phyloP scores from a whole-genome alignment of 2,888 invertebrate species.

The Proisotoma minuta region DNA sequence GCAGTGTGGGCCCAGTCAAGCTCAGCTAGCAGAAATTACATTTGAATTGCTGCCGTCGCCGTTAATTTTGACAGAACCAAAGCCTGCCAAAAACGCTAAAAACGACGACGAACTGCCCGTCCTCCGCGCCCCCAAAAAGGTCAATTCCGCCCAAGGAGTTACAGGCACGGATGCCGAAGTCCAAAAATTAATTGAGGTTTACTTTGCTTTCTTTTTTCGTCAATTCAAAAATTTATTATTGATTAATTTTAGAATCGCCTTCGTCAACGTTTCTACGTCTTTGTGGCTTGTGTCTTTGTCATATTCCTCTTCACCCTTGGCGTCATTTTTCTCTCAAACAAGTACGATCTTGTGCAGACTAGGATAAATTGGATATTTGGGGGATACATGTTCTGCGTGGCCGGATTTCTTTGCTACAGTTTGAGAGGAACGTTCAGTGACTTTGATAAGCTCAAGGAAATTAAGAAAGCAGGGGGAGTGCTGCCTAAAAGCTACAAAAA shows the following conservation, averaged over 20 bases:
- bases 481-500: slow-evolving; percentile 18
- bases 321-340: neutral
- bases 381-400: slow-evolving; percentile 5
- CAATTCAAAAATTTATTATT: too few relatives aligned
- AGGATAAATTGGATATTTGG: neutral
- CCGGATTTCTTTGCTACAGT: neutral
- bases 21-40: neutral
- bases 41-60: neutral
- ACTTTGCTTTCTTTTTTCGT: too few relatives aligned
- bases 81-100: neutral
- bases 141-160: neutral
- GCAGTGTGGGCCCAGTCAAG: too few relatives aligned
- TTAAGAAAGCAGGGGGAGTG: slow-evolving; percentile 4
- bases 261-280: neutral
- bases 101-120: neutral
- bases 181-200: too few relatives aligned
- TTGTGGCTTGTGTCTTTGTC: neutral
- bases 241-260: neutral
- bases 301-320: neutral
- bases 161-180: neutral
- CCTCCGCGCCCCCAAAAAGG: neutral
- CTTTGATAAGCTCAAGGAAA: neutral
- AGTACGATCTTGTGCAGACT: neutral
- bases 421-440: neutral
- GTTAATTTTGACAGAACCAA: neutral